phyloP scores from a whole-genome alignment of 2,888 invertebrate genomes.

The Eupithecia centaureata region DNA sequence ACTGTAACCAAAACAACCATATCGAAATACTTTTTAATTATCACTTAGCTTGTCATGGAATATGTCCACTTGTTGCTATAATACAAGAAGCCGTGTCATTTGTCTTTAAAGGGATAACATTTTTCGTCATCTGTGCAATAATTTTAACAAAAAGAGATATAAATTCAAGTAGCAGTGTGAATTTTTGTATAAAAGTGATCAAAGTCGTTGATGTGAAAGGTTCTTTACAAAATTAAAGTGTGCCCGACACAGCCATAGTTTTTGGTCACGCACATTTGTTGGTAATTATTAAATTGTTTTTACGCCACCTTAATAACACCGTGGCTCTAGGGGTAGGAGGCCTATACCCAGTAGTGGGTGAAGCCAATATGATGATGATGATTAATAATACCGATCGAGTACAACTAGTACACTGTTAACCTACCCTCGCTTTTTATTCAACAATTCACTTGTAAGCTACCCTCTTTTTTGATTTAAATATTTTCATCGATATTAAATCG shows the following conservation, averaged over 20 bases:
- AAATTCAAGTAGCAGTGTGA: background rate
- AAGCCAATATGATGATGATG: background rate
- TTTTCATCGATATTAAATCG: too few relatives aligned
- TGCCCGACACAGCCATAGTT: conserved; percentile 25
- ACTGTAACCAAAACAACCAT: too few relatives aligned
- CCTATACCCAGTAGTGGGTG: background rate
- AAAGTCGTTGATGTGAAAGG: background rate
- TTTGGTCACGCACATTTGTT: conserved; percentile 39
- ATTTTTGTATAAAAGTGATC: background rate
- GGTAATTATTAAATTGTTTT: conserved; percentile 2
- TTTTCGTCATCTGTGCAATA: too few relatives aligned
- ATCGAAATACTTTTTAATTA: too few relatives aligned
- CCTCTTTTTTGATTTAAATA: background rate
- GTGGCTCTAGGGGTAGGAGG: background rate
- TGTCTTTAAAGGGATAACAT: too few relatives aligned
- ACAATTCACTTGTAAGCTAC: background rate
- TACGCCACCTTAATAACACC: background rate
- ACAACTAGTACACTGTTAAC: background rate
- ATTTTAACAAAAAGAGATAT: too few relatives aligned
- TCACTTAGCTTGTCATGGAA: too few relatives aligned
- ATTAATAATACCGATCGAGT: background rate
- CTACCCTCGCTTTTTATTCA: background rate
- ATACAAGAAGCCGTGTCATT: too few relatives aligned
- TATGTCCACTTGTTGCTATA: too few relatives aligned
- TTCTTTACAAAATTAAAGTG: conserved; percentile 31